Evolutionary conservation across 2,797 vertebrate species (phyloP), one percentile per base, ranked within the genome.

Genomic region (Miichthys miiuy): DNA sequence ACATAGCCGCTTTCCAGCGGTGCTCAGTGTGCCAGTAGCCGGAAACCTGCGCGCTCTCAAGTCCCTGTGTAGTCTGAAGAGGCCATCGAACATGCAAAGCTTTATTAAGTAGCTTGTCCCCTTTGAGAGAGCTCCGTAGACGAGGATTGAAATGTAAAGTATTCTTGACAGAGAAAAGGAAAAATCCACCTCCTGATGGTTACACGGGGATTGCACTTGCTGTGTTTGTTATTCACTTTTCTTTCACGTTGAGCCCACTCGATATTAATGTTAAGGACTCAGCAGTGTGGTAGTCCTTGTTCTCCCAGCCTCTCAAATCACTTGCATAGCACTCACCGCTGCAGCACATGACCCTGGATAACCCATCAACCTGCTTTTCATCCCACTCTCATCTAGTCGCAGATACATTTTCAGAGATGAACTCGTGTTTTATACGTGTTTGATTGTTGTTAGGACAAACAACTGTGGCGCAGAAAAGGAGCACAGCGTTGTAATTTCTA

Each of bases 1-100:
- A 90, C 27, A 82, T 72, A 92, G 89, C 64, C 25, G 18, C 69
- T 83, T 78, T 85, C 63, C 66, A 84, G 77, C 48, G 77, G 61
- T 78, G 38, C 75, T 87, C 74, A 48, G 41, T 25, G 79, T 72
- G 64, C 66, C 23, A 11, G 58, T 46, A 68, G 75, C 74, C 0
- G 11, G 44, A 77, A 38, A 75, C 41, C 17, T 8, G 51, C 21
- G 42, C 23, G 52, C 75, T 70, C 42, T 38, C 1, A 13, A 66
- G 79, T 68, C 63, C 75, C 38, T 6, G 48, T 3, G 1, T 69
- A 75, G 74, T 72, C 75, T 68, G 57, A 72, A 81, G 68, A 76
- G 61, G 34, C 72, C 75, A 44, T 65, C n/a, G 25, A 76, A 77
- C 30, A 55, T 67, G 83, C 30, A 27, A 57, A 48, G 72, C 58